phyloP scores from a whole-genome alignment of 2,797 vertebrate species.

The Hoplostethus atlanticus region DNA sequence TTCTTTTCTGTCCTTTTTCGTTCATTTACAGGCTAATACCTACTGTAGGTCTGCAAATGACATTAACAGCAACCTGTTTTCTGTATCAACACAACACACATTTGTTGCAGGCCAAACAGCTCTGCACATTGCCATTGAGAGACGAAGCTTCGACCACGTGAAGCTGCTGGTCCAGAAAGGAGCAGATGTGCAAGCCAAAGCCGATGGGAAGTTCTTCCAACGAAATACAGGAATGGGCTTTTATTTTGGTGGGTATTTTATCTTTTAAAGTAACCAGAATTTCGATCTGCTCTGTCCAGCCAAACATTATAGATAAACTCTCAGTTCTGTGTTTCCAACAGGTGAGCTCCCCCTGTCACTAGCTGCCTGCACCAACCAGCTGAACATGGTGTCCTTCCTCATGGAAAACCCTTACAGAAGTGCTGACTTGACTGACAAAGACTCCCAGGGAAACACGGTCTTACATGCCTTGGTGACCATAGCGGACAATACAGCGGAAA shows the following conservation, averaged over 20 bases:
- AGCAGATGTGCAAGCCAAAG: conserved; percentile 91
- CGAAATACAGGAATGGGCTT: conserved; percentile 86
- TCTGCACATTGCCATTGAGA: conserved; percentile 93
- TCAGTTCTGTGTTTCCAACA: conserved; percentile 53
- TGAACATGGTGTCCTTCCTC: conserved; percentile 89
- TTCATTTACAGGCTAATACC: no score
- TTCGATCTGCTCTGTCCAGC: neutral
- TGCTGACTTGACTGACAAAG: conserved; percentile 81
- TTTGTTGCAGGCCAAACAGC: conserved; percentile 89
- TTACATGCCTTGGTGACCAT: conserved; percentile 90
- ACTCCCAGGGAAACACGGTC: conserved; percentile 92
- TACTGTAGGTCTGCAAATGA: no score
- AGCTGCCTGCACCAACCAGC: conserved; percentile 95
- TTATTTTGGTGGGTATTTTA: conserved; percentile 90
- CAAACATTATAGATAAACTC: neutral
- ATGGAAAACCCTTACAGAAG: conserved; percentile 87
- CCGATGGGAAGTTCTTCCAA: conserved; percentile 93
- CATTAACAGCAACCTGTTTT: neutral
- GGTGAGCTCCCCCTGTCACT: conserved; percentile 93
- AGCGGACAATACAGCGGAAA: conserved; percentile 88
- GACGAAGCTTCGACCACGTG: conserved; percentile 88
- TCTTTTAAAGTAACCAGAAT: neutral
- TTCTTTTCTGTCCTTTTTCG: no score
- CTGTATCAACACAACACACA: neutral
- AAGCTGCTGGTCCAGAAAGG: conserved; percentile 90